Evolutionary conservation across 2,888 invertebrate species (phyloP).

Genomic region (Crepidodera aurea): DNA sequence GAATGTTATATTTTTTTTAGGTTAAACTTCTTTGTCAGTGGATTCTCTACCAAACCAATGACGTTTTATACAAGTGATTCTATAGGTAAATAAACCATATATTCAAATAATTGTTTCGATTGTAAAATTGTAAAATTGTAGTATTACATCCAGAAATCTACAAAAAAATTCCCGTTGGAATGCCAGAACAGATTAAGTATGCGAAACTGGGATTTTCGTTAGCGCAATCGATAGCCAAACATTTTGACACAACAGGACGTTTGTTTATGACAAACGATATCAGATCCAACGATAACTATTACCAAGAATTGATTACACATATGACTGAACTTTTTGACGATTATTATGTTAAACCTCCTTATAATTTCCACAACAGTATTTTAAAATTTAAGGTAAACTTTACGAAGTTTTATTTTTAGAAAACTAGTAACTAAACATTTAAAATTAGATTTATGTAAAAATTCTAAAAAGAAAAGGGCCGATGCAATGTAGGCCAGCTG

Average conservation of each 20-base stretch:
- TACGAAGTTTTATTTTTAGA: no score
- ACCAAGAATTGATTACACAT: constrained; percentile 7
- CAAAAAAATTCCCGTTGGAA: neutral
- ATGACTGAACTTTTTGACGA: constrained; percentile 20
- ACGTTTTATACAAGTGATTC: constrained; percentile 33
- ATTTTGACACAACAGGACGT: constrained; percentile 29
- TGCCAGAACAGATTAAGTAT: constrained; percentile 27
- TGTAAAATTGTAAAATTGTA: constrained; percentile 6
- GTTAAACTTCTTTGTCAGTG: constrained; percentile 29
- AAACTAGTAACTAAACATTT: no score
- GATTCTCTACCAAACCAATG: constrained; percentile 19
- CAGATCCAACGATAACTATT: constrained; percentile 18
- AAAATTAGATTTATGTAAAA: no score
- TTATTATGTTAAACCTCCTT: constrained; percentile 18
- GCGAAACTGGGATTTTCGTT: constrained; percentile 31
- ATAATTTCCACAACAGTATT: constrained; percentile 14
- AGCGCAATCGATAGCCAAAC: constrained; percentile 27
- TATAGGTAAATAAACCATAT: constrained; percentile 27
- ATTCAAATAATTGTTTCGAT: no score
- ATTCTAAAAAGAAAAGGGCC: no score
- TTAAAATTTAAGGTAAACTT: constrained; percentile 26
- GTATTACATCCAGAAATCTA: constrained; percentile 32
- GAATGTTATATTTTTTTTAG: no score
- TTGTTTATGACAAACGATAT: constrained; percentile 14
- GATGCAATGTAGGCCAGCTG: no score